A percentile compares a stretch with the other conserved stretches of the same genome.
phyloP scores from a whole-genome alignment of 2,113 vertebrate genomes.

The Lucifuga dentata region DNA sequence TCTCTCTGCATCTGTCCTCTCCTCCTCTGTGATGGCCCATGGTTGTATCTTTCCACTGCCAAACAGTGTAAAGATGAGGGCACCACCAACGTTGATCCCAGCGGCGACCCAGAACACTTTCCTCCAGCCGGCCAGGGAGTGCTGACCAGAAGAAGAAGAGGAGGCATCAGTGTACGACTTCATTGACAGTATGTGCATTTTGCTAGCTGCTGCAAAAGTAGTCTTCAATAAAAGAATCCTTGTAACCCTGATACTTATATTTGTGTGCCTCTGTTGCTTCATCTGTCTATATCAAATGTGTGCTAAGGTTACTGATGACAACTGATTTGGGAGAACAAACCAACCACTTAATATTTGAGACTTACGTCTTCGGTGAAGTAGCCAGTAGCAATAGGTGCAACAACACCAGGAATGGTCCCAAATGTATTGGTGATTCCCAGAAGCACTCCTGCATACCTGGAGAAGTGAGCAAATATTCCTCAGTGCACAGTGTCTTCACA shows the following conservation, averaged over 20 bases:
- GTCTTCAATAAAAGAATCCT: too few species aligned
- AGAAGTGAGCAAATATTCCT: not conserved
- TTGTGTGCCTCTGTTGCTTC: too few species aligned
- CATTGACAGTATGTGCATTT: too few species aligned
- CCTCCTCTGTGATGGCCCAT: constrained; percentile 79
- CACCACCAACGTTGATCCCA: constrained; percentile 71
- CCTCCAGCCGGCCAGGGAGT: constrained; percentile 78
- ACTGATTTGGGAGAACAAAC: too few species aligned
- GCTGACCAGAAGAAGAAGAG: constrained; percentile 62
- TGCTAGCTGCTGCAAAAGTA: too few species aligned
- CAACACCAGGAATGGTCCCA: constrained; percentile 78
- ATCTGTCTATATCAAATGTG: too few species aligned
- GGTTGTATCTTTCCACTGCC: constrained; percentile 79
- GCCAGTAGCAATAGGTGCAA: constrained; percentile 78
- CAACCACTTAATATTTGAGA: not conserved
- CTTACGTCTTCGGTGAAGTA: constrained; percentile 82
- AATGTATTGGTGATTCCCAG: constrained; percentile 86
- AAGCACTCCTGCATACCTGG: constrained; percentile 80
- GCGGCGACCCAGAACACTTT: constrained; percentile 80
- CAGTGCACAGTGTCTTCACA: not conserved
- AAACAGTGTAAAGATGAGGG: constrained; percentile 72
- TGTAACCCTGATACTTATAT: too few species aligned
- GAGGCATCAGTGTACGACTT: not conserved
- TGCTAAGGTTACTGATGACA: too few species aligned
- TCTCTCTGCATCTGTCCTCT: constrained; percentile 37